Conservation (phyloP, 2,113 vertebrate species). For the Odontophorus gujanensis region DNA sequence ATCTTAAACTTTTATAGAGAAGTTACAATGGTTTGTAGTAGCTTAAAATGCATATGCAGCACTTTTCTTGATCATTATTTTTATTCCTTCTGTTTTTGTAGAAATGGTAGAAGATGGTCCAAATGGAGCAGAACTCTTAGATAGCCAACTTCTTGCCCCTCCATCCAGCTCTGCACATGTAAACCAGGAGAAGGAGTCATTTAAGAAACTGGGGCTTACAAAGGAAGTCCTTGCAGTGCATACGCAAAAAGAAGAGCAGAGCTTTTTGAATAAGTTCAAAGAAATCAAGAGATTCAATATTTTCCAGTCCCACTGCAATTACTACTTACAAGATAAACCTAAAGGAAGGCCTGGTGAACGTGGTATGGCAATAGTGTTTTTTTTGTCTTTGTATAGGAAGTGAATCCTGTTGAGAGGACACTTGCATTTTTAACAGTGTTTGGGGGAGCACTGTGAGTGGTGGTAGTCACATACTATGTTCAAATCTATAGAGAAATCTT, state of each 20-base stretch:
- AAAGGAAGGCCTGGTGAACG: slow-evolving; percentile 70
- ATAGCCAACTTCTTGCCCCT: slow-evolving; percentile 62
- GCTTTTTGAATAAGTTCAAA: slow-evolving; percentile 86
- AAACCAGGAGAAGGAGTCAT: slow-evolving; percentile 84
- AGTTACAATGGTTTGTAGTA: neutral
- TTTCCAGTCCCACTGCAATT: slow-evolving; percentile 84
- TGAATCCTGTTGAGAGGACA: neutral
- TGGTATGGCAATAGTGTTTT: slow-evolving; percentile 46
- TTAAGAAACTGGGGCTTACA: slow-evolving; percentile 90
- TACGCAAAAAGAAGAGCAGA: slow-evolving; percentile 94
- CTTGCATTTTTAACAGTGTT: neutral
- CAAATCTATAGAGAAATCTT: neutral
- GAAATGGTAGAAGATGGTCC: slow-evolving; percentile 87
- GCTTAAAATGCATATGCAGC: neutral
- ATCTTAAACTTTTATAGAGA: neutral
- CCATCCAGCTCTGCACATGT: slow-evolving; percentile 62
- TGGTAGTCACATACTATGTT: neutral
- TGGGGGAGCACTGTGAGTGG: neutral
- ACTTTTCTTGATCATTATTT: neutral
- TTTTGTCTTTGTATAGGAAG: neutral
- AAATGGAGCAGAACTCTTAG: slow-evolving; percentile 76
- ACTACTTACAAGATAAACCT: slow-evolving; percentile 81
- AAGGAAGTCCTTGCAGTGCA: slow-evolving; percentile 94
- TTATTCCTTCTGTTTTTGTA: slow-evolving; percentile 58
- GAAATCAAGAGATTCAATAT: slow-evolving; percentile 80